A percentile compares a stretch with the other conserved stretches of the same genome.
Evolutionary conservation across 2,113 vertebrate genomes (phyloP).

Genomic region (Meles meles): DNA sequence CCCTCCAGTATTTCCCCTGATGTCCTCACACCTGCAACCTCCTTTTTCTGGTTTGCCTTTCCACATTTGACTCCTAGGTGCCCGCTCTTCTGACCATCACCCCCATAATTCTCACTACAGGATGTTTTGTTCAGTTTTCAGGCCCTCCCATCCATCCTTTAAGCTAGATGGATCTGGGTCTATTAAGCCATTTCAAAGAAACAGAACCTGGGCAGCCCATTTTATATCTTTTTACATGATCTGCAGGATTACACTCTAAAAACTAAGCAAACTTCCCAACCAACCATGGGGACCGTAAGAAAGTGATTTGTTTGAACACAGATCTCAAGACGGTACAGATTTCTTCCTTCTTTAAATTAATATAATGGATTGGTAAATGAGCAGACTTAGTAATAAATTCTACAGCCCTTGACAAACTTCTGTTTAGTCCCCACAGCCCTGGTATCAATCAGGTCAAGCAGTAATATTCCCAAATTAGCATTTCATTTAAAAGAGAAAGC

Average conservation of each 20-base stretch:
- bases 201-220: accelerated
- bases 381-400: slow-evolving; percentile 58
- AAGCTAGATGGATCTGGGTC: accelerated
- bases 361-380: slow-evolving; percentile 54
- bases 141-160: too few species aligned
- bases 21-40: background rate
- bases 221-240: background rate
- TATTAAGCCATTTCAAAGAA: accelerated
- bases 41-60: background rate
- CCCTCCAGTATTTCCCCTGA: accelerated
- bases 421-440: background rate
- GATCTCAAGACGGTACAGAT: slow-evolving; percentile 30
- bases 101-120: accelerated
- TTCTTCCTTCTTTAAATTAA: slow-evolving; percentile 68
- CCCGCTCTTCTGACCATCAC: accelerated
- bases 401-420: slow-evolving; percentile 56
- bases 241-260: background rate
- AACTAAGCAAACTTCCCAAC: background rate
- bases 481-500: slow-evolving; percentile 28
- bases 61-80: accelerated
- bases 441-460: background rate
- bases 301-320: slow-evolving; percentile 37
- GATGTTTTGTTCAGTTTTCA: background rate
- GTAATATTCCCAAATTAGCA: slow-evolving; percentile 11
- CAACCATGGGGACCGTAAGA: background rate